Percentiles rank a stretch among this genome's conserved stretches.
Conservation (phyloP, 2,888 invertebrate genomes). For the Platycheirus rosarum region DNA sequence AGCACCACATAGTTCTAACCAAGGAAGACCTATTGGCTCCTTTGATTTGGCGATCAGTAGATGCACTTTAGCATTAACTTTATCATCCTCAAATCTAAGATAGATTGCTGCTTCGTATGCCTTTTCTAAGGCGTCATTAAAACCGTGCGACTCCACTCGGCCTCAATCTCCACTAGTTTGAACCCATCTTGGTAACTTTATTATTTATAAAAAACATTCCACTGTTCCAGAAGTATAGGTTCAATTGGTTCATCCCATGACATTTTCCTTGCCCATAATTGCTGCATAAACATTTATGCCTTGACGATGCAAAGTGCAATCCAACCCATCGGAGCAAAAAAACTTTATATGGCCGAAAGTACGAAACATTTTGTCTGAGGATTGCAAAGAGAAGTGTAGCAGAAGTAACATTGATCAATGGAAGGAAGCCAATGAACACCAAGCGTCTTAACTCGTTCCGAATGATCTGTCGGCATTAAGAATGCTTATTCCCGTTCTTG, state of each 20-base stretch:
- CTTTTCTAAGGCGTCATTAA: conserved; percentile 38
- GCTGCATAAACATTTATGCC: conserved; percentile 1
- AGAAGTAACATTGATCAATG: neutral
- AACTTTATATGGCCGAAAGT: neutral
- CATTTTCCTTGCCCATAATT: neutral
- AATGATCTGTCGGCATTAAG: neutral
- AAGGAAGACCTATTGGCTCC: neutral
- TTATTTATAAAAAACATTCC: no score
- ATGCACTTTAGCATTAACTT: neutral
- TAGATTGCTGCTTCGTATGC: conserved; percentile 4
- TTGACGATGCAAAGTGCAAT: neutral
- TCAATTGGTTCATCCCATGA: conserved; percentile 15
- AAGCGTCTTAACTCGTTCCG: no score
- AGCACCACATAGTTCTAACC: neutral
- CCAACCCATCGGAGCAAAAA: conserved; percentile 29
- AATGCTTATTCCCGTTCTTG: neutral
- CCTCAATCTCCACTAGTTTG: neutral
- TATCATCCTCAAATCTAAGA: neutral
- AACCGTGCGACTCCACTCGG: conserved; percentile 33
- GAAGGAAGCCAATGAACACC: neutral
- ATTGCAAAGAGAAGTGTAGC: neutral
- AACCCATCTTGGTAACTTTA: conserved; percentile 22
- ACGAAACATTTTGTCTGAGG: neutral
- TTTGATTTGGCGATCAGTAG: neutral
- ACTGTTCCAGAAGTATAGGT: neutral